Evolutionary conservation across 92 coral and sea anemone genomes (phyloP).

Genomic region (Meandrina meandrites): DNA sequence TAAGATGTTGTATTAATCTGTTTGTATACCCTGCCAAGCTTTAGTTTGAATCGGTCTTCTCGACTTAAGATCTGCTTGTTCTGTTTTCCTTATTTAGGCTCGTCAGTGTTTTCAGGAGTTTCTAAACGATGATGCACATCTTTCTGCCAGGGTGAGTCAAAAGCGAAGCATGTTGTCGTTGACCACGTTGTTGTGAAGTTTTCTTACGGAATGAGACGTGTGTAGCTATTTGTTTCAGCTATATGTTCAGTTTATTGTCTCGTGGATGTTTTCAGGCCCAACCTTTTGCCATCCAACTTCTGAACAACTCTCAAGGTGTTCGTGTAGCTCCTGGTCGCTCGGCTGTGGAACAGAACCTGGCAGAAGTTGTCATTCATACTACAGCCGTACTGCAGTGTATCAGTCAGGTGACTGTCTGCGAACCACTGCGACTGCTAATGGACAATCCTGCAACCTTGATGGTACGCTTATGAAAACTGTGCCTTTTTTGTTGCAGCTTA

Average conservation of each 20-base stretch:
- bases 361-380: constrained; percentile 74
- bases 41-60: neutral
- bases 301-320: constrained; percentile 70
- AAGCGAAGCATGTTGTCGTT: neutral
- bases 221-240: neutral
- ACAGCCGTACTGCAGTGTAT: constrained; percentile 60
- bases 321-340: constrained; percentile 62
- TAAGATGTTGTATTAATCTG: neutral
- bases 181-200: neutral
- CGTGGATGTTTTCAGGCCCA: constrained; percentile 33
- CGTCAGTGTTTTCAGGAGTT: constrained; percentile 38
- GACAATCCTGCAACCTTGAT: constrained; percentile 64
- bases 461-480: constrained; percentile 38
- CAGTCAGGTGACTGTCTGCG: constrained; percentile 53
- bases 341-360: constrained; percentile 49
- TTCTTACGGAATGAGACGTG: neutral
- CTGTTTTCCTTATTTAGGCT: constrained; percentile 23
- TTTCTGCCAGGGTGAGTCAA: constrained; percentile 44
- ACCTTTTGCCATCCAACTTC: constrained; percentile 63
- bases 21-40: neutral
- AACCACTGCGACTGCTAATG: constrained; percentile 66
- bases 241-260: neutral
- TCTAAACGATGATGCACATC: constrained; percentile 28
- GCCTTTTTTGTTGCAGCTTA: neutral
- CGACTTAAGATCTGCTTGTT: neutral